Conservation (phyloP, 1,140 invertebrate species). For the Penaeus chinensis region DNA sequence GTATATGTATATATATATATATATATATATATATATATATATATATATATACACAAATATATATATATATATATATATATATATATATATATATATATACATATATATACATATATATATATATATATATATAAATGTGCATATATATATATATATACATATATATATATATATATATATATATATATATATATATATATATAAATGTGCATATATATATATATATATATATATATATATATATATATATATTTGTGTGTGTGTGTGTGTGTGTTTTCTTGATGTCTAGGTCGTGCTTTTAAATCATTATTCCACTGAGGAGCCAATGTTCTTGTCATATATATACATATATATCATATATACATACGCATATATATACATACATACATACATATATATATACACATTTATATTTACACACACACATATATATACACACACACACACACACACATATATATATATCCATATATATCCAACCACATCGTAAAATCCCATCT, state of each 20-base stretch:
- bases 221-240: slow-evolving; percentile 24
- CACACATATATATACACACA: too few species aligned
- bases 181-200: slow-evolving; percentile 17
- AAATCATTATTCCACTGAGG: neutral
- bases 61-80: too few species aligned
- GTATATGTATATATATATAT: neutral
- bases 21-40: slow-evolving; percentile 2
- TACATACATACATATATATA: too few species aligned
- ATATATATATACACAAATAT: neutral
- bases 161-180: neutral
- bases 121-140: neutral
- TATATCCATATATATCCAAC: too few species aligned
- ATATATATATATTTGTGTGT: slow-evolving; percentile 3
- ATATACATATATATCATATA: slow-evolving; percentile 2
- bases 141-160: neutral
- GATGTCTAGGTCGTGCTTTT: too few species aligned
- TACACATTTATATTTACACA: too few species aligned
- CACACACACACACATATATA: too few species aligned
- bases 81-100: too few species aligned
- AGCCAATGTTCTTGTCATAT: neutral
- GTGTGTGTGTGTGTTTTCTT: neutral
- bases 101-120: neutral
- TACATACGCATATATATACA: too few species aligned
- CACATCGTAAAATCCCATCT: neutral
- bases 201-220: slow-evolving; percentile 15